Conservation (phyloP, 2,113 vertebrate species). For the Dryoscopus gambensis region DNA sequence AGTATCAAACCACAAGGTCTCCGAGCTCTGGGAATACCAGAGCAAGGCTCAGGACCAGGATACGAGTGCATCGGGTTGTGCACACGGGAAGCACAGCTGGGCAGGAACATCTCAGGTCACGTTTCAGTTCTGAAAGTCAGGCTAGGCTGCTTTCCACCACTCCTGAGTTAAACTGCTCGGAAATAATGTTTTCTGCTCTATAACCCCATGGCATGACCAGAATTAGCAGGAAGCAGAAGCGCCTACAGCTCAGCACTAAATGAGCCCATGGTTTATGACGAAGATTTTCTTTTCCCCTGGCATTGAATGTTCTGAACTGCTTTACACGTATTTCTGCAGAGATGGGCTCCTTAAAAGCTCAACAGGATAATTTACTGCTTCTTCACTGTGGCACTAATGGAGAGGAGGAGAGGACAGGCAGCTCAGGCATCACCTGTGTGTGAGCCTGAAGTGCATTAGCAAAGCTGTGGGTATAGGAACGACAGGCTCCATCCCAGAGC, state of each 20-base stretch:
- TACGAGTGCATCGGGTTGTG: not conserved
- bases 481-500: not conserved
- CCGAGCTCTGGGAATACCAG: not conserved
- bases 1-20: not conserved
- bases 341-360: not conserved
- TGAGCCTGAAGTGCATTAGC: not conserved
- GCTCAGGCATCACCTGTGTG: not conserved
- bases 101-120: not conserved
- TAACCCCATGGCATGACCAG: conserved; percentile 24
- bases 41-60: not conserved
- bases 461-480: not conserved
- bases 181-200: conserved; percentile 50
- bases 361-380: not conserved
- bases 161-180: not conserved
- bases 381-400: not conserved
- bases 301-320: not conserved
- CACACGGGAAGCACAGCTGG: not conserved
- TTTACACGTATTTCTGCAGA: not conserved
- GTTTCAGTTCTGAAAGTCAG: not conserved
- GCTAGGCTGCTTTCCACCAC: not conserved
- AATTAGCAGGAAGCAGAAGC: conserved; percentile 29
- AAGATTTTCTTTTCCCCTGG: not conserved
- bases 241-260: conserved; percentile 11
- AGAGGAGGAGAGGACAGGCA: not conserved
- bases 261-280: not conserved